Percentiles rank a stretch among this genome's conserved stretches.
phyloP scores from a whole-genome alignment of 2,113 vertebrate genomes.

The Hydrolagus affinis region DNA sequence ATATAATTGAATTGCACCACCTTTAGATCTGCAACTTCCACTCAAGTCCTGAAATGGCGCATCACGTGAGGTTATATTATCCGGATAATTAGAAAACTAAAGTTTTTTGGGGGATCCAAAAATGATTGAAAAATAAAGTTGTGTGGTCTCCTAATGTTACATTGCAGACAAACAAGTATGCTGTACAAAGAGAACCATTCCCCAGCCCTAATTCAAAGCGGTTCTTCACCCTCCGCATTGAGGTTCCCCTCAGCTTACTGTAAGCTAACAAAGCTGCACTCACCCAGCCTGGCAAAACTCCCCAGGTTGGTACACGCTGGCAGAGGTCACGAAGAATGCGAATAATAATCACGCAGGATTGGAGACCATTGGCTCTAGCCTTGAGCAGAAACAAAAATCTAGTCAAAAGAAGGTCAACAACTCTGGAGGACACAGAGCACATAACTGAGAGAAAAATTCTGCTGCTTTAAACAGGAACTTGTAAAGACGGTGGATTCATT shows the following conservation, averaged over 20 bases:
- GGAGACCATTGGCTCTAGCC: constrained; percentile 98
- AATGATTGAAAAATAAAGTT: too few relatives aligned
- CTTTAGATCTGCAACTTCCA: not conserved
- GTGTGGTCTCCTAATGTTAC: not conserved
- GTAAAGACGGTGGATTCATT: constrained; percentile 45
- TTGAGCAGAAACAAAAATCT: constrained; percentile 83
- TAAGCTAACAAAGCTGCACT: constrained; percentile 46
- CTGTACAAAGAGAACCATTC: not conserved
- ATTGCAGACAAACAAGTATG: not conserved
- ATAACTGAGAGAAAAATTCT: constrained; percentile 78
- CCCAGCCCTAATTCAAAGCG: not conserved
- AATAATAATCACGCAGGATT: constrained; percentile 97
- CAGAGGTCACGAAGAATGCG: constrained; percentile 95
- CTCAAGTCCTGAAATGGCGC: not conserved
- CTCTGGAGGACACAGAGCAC: constrained; percentile 49
- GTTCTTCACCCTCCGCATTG: not conserved
- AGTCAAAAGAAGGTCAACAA: constrained; percentile 43
- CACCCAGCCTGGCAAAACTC: constrained; percentile 93
- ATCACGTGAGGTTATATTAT: not conserved
- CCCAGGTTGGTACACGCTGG: constrained; percentile 92
- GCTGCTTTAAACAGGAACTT: constrained; percentile 92
- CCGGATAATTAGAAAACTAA: not conserved
- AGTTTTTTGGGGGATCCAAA: not conserved
- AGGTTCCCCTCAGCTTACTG: not conserved
- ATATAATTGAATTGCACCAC: not conserved